phyloP scores from a whole-genome alignment of 2,113 vertebrate genomes.

The Gnathonemus longibarbis region DNA sequence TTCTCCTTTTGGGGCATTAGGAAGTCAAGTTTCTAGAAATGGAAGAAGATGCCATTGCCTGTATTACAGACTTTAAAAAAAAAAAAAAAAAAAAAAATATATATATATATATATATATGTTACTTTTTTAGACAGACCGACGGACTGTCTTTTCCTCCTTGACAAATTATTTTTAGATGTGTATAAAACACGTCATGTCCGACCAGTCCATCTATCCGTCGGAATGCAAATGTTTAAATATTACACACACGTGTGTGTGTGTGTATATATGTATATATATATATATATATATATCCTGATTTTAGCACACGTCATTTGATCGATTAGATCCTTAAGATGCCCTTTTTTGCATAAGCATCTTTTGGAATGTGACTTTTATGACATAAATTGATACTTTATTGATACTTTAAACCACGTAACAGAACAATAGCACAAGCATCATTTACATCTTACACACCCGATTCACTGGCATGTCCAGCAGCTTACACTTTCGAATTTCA shows the following conservation, averaged over 20 bases:
- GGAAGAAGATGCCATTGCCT: not conserved
- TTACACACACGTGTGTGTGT: too few relatives aligned
- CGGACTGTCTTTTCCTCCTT: not conserved
- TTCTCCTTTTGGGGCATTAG: not conserved
- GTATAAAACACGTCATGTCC: too few relatives aligned
- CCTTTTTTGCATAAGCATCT: not conserved
- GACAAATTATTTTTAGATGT: not conserved
- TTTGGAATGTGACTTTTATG: not conserved
- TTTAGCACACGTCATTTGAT: not conserved
- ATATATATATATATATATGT: too few relatives aligned
- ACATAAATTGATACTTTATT: too few relatives aligned
- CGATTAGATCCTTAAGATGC: not conserved
- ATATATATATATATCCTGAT: too few relatives aligned
- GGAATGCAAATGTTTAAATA: not conserved
- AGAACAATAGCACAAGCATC: not conserved
- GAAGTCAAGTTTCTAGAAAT: not conserved
- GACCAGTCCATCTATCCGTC: not conserved
- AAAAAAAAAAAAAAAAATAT: too few relatives aligned
- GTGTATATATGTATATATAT: too few relatives aligned
- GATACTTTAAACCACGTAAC: not conserved
- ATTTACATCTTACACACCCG: not conserved
- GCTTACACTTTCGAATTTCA: not conserved
- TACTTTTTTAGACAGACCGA: too few relatives aligned
- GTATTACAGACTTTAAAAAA: not conserved
- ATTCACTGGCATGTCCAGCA: not conserved